Base-by-base conservation (phyloP, 2,888 invertebrate genomes). In the Drosophila monieri region DNA sequence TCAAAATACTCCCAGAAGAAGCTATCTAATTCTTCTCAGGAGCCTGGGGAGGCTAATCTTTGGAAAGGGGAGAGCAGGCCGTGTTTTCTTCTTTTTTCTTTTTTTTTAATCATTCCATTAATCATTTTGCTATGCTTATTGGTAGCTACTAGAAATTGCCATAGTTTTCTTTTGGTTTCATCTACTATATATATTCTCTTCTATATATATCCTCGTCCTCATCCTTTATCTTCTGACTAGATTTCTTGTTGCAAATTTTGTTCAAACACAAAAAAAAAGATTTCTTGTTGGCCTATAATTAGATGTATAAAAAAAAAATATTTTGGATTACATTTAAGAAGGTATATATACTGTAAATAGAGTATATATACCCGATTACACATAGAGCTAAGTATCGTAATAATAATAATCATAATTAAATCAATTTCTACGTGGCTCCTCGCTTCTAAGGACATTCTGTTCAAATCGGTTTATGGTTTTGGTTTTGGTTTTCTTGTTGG, bases 241-340 rank as follows among this genome's bases (percentile, higher is more conserved):
- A 81, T 77, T 81, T 85, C 71, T 81, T 81, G 80, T 81, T 81
- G 80, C 80, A 76, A 81, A 85, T 81, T 80, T 80, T 80, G 79
- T 81, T 80, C 83, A 73, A 81, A 79, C 81, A 83, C 35, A 80
- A 79, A 75, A 79, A 79, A 77, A 67, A 55, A 49, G 35, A 47
- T 35, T 60, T 49, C 53, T 48, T 77, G 59, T 70, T 54, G 62
- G 65, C 62, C 71, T 79, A 80, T 67, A 77, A 51, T 67, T 74
- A 80, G 54, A 43, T 25, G 6, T 18, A 18, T 18, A 73, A 78
- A 78, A 69, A 69, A 64, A 64, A 51, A 43, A 37, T 25, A 64
- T 61, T 27, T 0, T 27, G 27, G 53, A 43, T 37, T 52, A 47
- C 27, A 76, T 51, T 69, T 75, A 70, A 30, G 52, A 57, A 65